These are phyloP conservation scores for Alosa sapidissima DNA, from an alignment of 2,797 vertebrate species.

Conservation along the genomic window DNA sequence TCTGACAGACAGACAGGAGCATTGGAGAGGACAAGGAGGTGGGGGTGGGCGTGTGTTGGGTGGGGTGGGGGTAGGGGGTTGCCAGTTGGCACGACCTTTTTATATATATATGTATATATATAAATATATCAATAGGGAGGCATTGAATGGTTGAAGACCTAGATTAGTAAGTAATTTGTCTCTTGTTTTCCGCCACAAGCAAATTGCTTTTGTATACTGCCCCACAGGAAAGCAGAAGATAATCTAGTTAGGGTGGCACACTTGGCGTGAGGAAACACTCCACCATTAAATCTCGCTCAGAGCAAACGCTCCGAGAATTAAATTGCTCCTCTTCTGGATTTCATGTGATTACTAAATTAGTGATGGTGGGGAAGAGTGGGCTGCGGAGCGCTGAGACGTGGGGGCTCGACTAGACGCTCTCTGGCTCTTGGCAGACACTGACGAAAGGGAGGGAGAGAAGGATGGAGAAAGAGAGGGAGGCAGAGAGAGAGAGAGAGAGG, in stretches of 20 bases:
- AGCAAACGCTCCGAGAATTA: slow-evolving; percentile 53
- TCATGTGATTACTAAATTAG: slow-evolving; percentile 60
- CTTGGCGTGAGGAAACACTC: slow-evolving; percentile 57
- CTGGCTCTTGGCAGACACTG: slow-evolving; percentile 40
- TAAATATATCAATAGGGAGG: slow-evolving; percentile 24
- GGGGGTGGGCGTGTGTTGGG: not conserved
- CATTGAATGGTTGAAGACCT: slow-evolving; percentile 60
- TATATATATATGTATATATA: not conserved
- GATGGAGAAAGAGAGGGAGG: not conserved
- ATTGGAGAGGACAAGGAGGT: slow-evolving; percentile 34
- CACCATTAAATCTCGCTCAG: slow-evolving; percentile 59
- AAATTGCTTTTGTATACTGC: slow-evolving; percentile 60
- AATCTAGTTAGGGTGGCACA: slow-evolving; percentile 61
- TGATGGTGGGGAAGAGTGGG: slow-evolving; percentile 53
- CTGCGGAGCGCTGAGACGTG: slow-evolving; percentile 34
- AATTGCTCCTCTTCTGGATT: slow-evolving; percentile 60
- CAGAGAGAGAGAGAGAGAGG: not conserved
- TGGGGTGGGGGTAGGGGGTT: not conserved
- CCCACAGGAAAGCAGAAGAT: slow-evolving; percentile 57
- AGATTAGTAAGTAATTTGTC: slow-evolving; percentile 62
- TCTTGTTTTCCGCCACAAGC: slow-evolving; percentile 57
- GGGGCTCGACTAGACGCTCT: slow-evolving; percentile 44
- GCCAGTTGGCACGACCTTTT: slow-evolving; percentile 42
- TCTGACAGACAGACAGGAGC: slow-evolving; percentile 54
- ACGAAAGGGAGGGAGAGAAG: not conserved